Evolutionary conservation across 2,888 invertebrate genomes (phyloP).

Genomic region (Melanostoma mellinum): DNA sequence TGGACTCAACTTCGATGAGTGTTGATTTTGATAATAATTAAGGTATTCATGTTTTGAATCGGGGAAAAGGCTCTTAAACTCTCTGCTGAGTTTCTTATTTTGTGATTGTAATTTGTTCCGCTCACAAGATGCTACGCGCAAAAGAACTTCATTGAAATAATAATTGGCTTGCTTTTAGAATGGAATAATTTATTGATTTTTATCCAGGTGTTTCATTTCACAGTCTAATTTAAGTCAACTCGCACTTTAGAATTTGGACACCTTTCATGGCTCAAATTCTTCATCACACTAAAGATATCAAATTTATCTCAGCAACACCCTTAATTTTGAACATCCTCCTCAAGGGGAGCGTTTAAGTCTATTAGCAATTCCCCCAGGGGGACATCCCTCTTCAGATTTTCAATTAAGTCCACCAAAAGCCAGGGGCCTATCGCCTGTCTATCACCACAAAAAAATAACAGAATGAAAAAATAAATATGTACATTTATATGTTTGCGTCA

Average conservation of each 20-base stretch:
- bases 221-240: not conserved
- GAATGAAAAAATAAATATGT: not conserved
- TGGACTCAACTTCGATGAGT: too few relatives aligned
- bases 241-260: slow-evolving; percentile 6
- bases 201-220: not conserved
- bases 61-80: too few relatives aligned
- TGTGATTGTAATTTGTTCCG: too few relatives aligned
- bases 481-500: slow-evolving; percentile 27
- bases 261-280: not conserved
- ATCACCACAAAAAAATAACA: not conserved
- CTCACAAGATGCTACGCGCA: too few relatives aligned
- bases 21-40: too few relatives aligned
- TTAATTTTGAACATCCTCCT: not conserved
- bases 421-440: not conserved
- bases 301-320: not conserved
- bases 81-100: too few relatives aligned
- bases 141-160: too few relatives aligned
- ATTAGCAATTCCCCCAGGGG: not conserved
- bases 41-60: too few relatives aligned
- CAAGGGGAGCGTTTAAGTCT: not conserved
- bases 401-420: slow-evolving; percentile 17
- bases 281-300: not conserved
- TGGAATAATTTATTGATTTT: not conserved
- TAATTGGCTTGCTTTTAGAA: too few relatives aligned
- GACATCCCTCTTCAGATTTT: slow-evolving; percentile 1